Percentiles rank a stretch among this genome's conserved stretches.
These are phyloP conservation scores for Rhagonycha fulva DNA, from an alignment of 2,888 invertebrate species.

Conservation along the genomic window DNA sequence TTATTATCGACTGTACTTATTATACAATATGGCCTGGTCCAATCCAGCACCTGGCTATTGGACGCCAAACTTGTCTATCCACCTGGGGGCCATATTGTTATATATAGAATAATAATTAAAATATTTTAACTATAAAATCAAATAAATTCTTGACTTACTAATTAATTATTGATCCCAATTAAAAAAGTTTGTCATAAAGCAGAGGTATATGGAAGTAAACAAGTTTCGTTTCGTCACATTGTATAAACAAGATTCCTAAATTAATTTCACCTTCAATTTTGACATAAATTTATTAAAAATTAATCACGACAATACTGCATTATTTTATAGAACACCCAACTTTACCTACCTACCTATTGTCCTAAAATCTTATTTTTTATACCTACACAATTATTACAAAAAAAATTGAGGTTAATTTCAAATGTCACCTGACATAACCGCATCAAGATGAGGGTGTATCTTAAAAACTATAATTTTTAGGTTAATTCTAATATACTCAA, in stretches of 20 bases:
- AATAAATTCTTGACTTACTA: background rate
- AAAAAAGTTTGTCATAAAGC: background rate
- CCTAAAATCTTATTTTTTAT: background rate
- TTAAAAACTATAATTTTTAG: too few species aligned
- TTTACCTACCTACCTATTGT: background rate
- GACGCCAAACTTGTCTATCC: conserved; percentile 35
- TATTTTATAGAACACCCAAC: background rate
- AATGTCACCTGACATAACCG: background rate
- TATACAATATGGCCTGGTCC: conserved; percentile 38
- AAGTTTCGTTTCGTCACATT: background rate
- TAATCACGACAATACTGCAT: background rate
- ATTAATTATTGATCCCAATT: background rate
- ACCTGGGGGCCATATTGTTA: conserved; percentile 32
- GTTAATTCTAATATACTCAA: too few species aligned
- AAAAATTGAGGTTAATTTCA: background rate
- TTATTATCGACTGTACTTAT: conserved; percentile 41
- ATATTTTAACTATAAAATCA: background rate
- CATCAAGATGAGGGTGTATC: background rate
- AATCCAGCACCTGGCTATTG: conserved; percentile 37
- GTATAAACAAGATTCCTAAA: background rate
- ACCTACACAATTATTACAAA: background rate
- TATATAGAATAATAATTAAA: background rate
- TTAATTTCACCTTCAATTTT: background rate
- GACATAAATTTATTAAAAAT: background rate
- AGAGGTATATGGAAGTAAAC: background rate